phyloP scores from a whole-genome alignment of 2,797 vertebrate genomes.

The Chloroceryle inda region DNA sequence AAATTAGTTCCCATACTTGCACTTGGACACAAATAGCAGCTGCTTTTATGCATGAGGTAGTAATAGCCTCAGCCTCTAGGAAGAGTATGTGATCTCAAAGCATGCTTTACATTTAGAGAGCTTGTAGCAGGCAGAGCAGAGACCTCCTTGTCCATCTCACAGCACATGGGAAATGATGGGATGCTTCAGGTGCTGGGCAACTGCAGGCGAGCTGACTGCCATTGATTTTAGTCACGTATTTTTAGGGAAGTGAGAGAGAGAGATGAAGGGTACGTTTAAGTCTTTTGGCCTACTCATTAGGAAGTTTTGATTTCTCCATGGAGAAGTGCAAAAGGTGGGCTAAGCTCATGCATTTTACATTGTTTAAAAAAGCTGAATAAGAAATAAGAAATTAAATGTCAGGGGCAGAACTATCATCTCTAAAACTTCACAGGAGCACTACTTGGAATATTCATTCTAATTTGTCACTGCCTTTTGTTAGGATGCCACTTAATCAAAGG shows the following conservation, averaged over 20 bases:
- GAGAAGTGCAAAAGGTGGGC: background rate
- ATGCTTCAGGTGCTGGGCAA: background rate
- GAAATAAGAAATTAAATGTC: background rate
- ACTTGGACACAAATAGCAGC: background rate
- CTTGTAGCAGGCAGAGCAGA: background rate
- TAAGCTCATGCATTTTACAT: background rate
- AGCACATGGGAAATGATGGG: background rate
- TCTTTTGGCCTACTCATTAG: background rate
- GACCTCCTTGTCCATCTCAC: background rate
- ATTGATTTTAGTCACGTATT: background rate
- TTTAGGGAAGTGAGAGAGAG: background rate
- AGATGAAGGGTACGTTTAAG: background rate
- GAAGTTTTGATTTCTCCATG: background rate
- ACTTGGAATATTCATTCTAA: background rate
- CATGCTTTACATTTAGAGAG: background rate
- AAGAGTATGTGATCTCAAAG: background rate
- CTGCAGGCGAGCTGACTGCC: background rate
- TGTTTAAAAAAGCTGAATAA: background rate
- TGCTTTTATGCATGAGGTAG: background rate
- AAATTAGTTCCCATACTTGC: background rate
- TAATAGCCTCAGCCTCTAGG: background rate
- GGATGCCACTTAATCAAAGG: background rate
- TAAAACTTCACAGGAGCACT: background rate
- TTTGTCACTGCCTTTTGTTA: background rate
- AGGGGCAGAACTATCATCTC: background rate